These are phyloP conservation scores for Macropodus opercularis DNA, from an alignment of 2,797 vertebrate species.

Conservation along the genomic window DNA sequence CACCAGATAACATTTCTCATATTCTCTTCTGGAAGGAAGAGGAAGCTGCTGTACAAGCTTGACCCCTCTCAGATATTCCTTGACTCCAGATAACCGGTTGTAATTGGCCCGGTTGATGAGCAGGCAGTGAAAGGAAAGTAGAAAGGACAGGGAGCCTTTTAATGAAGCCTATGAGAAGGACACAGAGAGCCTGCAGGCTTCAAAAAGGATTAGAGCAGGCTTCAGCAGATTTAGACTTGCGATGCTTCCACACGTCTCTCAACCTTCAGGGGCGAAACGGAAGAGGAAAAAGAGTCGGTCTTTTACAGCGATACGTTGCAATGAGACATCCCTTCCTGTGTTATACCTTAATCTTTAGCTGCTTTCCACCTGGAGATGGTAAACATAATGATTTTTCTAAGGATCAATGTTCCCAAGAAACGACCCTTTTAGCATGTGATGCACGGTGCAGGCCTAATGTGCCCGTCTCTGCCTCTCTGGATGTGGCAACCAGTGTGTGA, in stretches of 20 bases:
- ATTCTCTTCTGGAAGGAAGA: conserved; percentile 27
- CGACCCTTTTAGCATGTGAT: conserved; percentile 46
- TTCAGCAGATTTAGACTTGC: conserved; percentile 53
- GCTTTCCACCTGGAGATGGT: conserved; percentile 21
- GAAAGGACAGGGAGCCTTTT: conserved; percentile 66
- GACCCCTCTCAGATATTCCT: conserved; percentile 42
- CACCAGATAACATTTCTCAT: conserved; percentile 21
- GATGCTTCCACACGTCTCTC: conserved; percentile 47
- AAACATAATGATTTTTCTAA: conserved; percentile 46
- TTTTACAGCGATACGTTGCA: conserved; percentile 13
- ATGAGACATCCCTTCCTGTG: background rate
- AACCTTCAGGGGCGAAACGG: conserved; percentile 46
- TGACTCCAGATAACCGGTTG: conserved; percentile 68
- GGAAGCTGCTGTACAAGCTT: conserved; percentile 16
- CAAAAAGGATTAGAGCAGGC: conserved; percentile 63
- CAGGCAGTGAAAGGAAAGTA: conserved; percentile 56
- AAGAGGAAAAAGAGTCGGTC: conserved; percentile 20
- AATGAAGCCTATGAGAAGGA: conserved; percentile 74
- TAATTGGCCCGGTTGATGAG: conserved; percentile 75
- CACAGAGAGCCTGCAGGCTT: conserved; percentile 63
- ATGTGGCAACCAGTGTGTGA: conserved; percentile 48
- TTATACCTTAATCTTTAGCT: conserved; percentile 31
- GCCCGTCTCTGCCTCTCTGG: conserved; percentile 44
- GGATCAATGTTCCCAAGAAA: conserved; percentile 51
- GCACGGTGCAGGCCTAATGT: conserved; percentile 36